Evolutionary conservation across 1,140 invertebrate genomes (phyloP), one percentile per base, ranked within the genome.

Genomic region (Lepidurus arcticus): DNA sequence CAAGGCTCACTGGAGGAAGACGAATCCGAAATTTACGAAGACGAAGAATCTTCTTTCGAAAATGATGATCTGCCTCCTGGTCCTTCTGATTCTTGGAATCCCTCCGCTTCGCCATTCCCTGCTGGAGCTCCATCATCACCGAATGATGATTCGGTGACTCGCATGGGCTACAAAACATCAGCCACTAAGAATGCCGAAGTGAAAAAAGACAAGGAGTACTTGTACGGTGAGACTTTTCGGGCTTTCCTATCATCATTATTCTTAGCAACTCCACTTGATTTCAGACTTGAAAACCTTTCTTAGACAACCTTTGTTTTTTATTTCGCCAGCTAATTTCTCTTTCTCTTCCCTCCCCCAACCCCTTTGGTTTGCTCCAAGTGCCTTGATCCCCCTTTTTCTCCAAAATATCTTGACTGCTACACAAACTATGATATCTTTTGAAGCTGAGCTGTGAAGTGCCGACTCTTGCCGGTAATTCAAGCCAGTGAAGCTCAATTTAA

Each of bases 1-100:
- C 91, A 93, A 82, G 90, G 90, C 42, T 86, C 89, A 43, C 84
- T 88, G n/a, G 91, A 93, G 83, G 85, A 88, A 9, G 93, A 94
- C 82, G 92, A 94, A 78, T 79, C 78, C 76, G 85, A 86, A 9
- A 86, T 85, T 81, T 86, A 86, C 76, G 82, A 84, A 10, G 84
- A 84, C 7, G 75, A 76, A 42, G 75, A 76, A 76, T 74, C 73
- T 10, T 78, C 78, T 11, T 78, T 78, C 44, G 78, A 78, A 24
- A 78, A 75, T 34, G 78, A 78, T 11, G 73, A 45, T 44, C 24
- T 76, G 43, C 75, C 43, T 34, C 13, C 43, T 44, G 53, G 44
- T 78, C 65, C 74, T 73, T 65, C 53, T n/a, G 74, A 73, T 73
- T 73, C 77, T 24, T 53, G 34, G 53, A 44, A 42, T 65, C 77